Evolutionary conservation across 2,113 vertebrate species (phyloP), one percentile per base, ranked within the genome.

Genomic region (Pollimyrus isidori): DNA sequence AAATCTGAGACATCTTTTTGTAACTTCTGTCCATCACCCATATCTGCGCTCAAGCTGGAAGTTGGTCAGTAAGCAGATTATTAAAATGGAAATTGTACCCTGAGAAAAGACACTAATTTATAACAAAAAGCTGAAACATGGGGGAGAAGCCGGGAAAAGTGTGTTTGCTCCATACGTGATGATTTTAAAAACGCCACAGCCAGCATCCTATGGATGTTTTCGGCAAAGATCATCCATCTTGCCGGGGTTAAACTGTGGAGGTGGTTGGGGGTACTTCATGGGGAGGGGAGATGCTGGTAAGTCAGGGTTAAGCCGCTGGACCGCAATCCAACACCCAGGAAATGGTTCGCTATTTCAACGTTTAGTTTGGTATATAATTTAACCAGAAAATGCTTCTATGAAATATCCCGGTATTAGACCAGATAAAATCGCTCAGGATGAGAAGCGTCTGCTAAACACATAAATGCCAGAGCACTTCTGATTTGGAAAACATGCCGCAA

Each of bases 401-500:
- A 42, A 42, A 39, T 39, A 39, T 80, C 73, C 73, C 42, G 17
- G 15, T 42, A 42, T 80, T 80, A 7, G 30, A 80, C 19, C 48
- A 50, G 83, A 48, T 49, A 86, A 86, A 86, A 50, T 50, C 1
- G 1, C 48, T 50, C 3, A 11, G 83, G 83, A 23, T 11, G 21
- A 42, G 30, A 86, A 86, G 48, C 83, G 50, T 86, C 83, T 86
- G 83, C 83, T 48, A 26, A 26, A 50, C 83, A 86, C 9, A 48
- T 86, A n/a, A 86, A 49, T 13, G 83, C 46, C 30, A 23, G 82
- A 15, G 73, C 23, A 13, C 48, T 23, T 85, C 48, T 85, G 45
- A 85, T 85, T 49, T 85, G 83, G 83, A 85, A 48, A 85, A 85
- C 83, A 85, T 76, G 69, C 83, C 19, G 45, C 21, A 45, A 21